Percentiles rank a stretch among this genome's conserved stretches.
These are phyloP conservation scores for Thunnus thynnus DNA, from an alignment of 2,113 vertebrate genomes.

Conservation along the genomic window DNA sequence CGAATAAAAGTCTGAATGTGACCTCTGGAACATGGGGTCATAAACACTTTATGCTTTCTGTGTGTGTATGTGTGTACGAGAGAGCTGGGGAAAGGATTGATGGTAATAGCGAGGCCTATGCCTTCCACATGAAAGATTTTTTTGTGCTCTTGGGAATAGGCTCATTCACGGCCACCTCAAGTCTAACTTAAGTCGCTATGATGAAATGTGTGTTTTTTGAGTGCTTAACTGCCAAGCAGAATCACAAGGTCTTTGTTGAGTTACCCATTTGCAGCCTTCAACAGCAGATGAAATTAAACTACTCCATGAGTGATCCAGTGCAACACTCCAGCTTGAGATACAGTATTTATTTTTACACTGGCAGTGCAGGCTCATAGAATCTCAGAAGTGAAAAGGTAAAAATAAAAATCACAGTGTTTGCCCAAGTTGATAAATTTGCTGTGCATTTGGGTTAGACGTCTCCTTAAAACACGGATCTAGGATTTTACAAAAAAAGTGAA, in stretches of 20 bases:
- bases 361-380: not conserved
- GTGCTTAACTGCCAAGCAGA: slow-evolving; percentile 58
- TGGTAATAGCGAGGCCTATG: slow-evolving; percentile 45
- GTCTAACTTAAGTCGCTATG: slow-evolving; percentile 51
- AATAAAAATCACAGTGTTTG: slow-evolving; percentile 30
- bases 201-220: slow-evolving; percentile 68
- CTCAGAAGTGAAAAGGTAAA: slow-evolving; percentile 29
- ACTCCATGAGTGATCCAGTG: slow-evolving; percentile 25
- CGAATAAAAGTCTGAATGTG: slow-evolving; percentile 74
- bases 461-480: slow-evolving; percentile 40
- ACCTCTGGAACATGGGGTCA: slow-evolving; percentile 72
- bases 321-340: slow-evolving; percentile 13
- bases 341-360: slow-evolving; percentile 42
- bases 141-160: slow-evolving; percentile 61
- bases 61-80: slow-evolving; percentile 37
- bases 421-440: slow-evolving; percentile 54
- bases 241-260: slow-evolving; percentile 53
- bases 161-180: slow-evolving; percentile 70
- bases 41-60: slow-evolving; percentile 78
- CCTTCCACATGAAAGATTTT: slow-evolving; percentile 68
- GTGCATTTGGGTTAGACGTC: slow-evolving; percentile 34
- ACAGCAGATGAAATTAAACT: slow-evolving; percentile 35
- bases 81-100: slow-evolving; percentile 41
- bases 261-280: slow-evolving; percentile 62
- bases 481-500: slow-evolving; percentile 49